Conservation (phyloP, 2,888 invertebrate species). For the Tineola bisselliella region DNA sequence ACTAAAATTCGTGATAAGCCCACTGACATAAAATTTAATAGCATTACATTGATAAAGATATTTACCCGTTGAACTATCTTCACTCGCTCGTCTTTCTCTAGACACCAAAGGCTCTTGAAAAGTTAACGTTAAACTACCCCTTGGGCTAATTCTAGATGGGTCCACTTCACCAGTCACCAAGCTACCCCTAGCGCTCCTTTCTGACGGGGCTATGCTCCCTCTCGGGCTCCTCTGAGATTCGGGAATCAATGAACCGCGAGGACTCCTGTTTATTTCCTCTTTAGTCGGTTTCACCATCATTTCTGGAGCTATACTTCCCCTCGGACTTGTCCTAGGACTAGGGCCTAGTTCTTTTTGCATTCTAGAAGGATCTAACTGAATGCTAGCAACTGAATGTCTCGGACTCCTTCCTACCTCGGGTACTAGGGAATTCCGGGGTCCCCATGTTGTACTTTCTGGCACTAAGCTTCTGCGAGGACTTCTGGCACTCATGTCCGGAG, state of each 20-base stretch:
- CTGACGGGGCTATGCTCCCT: conserved; percentile 69
- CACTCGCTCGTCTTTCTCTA: conserved; percentile 66
- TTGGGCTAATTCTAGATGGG: conserved; percentile 55
- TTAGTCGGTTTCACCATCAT: conserved; percentile 47
- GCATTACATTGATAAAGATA: too few species aligned
- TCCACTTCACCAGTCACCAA: conserved; percentile 46
- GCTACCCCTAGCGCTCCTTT: conserved; percentile 55
- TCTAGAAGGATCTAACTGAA: conserved; percentile 52
- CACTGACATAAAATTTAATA: too few species aligned
- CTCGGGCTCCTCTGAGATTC: conserved; percentile 69
- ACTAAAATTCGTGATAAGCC: too few species aligned
- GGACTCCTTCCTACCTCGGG: conserved; percentile 70
- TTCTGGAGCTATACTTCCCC: conserved; percentile 65
- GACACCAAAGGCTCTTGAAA: conserved; percentile 70
- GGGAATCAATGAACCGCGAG: conserved; percentile 70
- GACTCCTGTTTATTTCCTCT: conserved; percentile 55
- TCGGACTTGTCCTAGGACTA: conserved; percentile 65
- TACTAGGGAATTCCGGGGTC: conserved; percentile 69
- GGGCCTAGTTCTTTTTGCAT: conserved; percentile 59
- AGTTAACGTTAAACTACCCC: conserved; percentile 69
- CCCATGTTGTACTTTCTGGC: conserved; percentile 65
- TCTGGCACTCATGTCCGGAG: conserved; percentile 55
- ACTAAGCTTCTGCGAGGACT: conserved; percentile 71
- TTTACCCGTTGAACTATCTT: conserved; percentile 60
- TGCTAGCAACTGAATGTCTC: conserved; percentile 65